These are phyloP conservation scores for Anhinga rufa DNA, from an alignment of 2,113 vertebrate genomes.

Conservation along the genomic window DNA sequence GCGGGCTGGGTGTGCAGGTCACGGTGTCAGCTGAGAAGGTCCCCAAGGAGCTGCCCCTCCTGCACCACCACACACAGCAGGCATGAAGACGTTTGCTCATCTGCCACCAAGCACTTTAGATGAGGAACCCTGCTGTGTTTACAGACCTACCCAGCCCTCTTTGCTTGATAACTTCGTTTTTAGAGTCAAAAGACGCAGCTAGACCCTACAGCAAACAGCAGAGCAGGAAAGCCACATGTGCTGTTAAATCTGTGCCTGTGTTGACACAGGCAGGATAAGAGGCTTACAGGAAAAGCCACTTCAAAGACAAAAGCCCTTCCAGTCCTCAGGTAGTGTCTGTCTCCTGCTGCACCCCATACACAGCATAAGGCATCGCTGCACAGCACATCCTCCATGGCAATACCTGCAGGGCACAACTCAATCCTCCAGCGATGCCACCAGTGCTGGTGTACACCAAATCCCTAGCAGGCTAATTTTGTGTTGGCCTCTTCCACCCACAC, in stretches of 20 bases:
- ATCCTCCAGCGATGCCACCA: background rate
- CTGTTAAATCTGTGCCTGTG: background rate
- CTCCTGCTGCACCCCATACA: no score
- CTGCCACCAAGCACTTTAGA: background rate
- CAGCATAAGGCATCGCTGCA: background rate
- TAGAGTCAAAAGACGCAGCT: background rate
- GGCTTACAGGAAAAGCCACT: background rate
- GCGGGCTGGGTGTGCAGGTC: background rate
- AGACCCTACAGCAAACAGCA: background rate
- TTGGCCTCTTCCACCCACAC: background rate
- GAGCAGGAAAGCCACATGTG: background rate
- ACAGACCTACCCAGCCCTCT: no score
- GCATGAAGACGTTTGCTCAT: no score
- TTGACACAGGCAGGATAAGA: background rate
- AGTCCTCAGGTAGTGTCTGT: background rate
- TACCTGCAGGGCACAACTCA: background rate
- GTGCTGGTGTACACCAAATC: accelerated
- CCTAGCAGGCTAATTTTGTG: background rate
- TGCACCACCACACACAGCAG: background rate
- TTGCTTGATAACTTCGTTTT: background rate
- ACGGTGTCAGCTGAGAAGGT: background rate
- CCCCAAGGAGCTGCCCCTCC: background rate
- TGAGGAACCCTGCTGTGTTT: background rate
- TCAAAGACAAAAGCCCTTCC: background rate
- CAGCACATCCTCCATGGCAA: accelerated